Evolutionary conservation across 2,888 invertebrate genomes (phyloP).

Genomic region (Balanococcus diminutus): DNA sequence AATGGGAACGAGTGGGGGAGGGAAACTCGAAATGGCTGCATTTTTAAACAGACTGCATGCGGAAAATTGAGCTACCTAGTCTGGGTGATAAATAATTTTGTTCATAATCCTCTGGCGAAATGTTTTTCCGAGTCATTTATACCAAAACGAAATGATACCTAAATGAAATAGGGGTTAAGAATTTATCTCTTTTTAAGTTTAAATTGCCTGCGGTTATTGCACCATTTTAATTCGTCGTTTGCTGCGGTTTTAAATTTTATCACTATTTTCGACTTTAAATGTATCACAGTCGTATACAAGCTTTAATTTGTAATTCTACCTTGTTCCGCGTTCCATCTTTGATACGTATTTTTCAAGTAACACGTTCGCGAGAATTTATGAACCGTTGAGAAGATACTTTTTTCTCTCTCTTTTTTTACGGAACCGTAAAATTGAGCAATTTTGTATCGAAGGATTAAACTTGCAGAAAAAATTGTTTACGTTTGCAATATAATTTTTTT

Average conservation of each 20-base stretch:
- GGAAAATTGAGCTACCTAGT: slow-evolving; percentile 28
- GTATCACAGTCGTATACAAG: slow-evolving; percentile 19
- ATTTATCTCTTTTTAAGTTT: slow-evolving; percentile 34
- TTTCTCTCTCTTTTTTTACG: not conserved
- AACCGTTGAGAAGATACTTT: not conserved
- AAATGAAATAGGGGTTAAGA: slow-evolving; percentile 37
- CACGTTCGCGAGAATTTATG: not conserved
- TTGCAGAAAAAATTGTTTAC: not conserved
- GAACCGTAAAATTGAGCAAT: not conserved
- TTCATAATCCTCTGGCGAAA: slow-evolving; percentile 32
- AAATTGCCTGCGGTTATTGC: slow-evolving; percentile 32
- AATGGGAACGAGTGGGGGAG: not conserved
- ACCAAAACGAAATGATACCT: slow-evolving; percentile 24
- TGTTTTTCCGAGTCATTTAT: slow-evolving; percentile 37
- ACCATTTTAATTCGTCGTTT: slow-evolving; percentile 33
- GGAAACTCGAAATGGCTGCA: not conserved
- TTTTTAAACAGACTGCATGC: slow-evolving; percentile 30
- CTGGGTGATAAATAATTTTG: slow-evolving; percentile 24
- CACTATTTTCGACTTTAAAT: slow-evolving; percentile 32
- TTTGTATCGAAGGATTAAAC: not conserved
- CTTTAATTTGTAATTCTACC: slow-evolving; percentile 4
- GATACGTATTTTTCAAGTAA: not conserved
- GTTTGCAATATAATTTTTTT: not conserved
- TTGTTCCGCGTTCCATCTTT: not conserved
- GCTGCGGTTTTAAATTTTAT: slow-evolving; percentile 27